phyloP scores from a whole-genome alignment of 2,113 vertebrate species.

The Furnarius figulus region DNA sequence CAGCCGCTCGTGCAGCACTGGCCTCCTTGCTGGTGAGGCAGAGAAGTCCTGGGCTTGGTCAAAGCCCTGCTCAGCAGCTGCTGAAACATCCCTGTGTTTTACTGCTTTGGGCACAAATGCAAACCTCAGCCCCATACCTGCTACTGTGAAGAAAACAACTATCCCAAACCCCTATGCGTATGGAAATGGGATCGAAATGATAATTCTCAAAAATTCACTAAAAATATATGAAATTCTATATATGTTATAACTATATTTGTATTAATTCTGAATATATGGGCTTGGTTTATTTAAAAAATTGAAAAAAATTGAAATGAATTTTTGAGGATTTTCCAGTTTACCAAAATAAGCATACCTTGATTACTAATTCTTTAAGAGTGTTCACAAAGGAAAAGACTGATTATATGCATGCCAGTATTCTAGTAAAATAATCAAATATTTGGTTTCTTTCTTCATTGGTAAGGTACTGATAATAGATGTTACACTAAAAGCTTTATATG shows the following conservation, averaged over 20 bases:
- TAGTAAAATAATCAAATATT: not conserved
- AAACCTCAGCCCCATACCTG: not conserved
- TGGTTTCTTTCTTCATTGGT: not conserved
- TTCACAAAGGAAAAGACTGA: not conserved
- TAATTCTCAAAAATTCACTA: not conserved
- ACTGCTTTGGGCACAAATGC: not conserved
- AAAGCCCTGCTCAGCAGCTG: not conserved
- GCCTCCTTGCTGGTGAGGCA: not conserved
- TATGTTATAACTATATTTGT: not conserved
- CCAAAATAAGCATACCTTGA: not conserved
- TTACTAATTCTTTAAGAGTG: not conserved
- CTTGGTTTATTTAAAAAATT: not conserved
- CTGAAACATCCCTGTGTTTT: not conserved
- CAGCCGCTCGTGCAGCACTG: not conserved
- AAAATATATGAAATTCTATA: not conserved
- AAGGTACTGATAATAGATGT: not conserved
- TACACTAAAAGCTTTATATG: not conserved
- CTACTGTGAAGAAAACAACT: not conserved
- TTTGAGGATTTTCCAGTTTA: not conserved
- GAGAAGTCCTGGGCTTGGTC: not conserved
- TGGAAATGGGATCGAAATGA: not conserved
- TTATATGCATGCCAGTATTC: not conserved
- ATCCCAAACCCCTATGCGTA: not conserved
- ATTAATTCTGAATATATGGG: not conserved
- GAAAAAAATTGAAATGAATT: not conserved